A percentile compares a stretch with the other conserved stretches of the same genome.
Evolutionary conservation across 1,140 invertebrate species (phyloP).

Genomic region (Zaprionus tsacasi): DNA sequence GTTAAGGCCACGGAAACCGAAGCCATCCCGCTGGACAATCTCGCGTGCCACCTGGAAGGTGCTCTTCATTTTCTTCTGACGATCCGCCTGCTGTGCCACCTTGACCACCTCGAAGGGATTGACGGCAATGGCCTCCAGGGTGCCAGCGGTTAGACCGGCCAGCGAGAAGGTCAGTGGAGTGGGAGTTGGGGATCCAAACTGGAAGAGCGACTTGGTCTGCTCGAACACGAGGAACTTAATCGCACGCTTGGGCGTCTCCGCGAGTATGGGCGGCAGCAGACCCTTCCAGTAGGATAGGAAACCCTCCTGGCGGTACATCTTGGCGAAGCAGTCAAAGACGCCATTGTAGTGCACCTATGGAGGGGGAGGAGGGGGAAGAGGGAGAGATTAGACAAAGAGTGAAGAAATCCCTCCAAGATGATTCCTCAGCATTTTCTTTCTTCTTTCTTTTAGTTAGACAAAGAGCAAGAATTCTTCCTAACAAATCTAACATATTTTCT

Average conservation of each 20-base stretch:
- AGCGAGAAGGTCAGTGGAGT: slow-evolving; percentile 93
- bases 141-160: slow-evolving; percentile 93
- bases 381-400: neutral
- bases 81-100: slow-evolving; percentile 92
- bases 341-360: slow-evolving; percentile 88
- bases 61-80: slow-evolving; percentile 87
- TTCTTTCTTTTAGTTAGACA: neutral
- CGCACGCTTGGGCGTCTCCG: slow-evolving; percentile 97
- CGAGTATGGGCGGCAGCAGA: slow-evolving; percentile 95
- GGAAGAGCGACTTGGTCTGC: slow-evolving; percentile 94
- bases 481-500: too few relatives aligned
- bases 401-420: neutral
- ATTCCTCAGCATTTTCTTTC: neutral
- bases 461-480: neutral
- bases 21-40: slow-evolving; percentile 90
- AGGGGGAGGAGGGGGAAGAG: neutral
- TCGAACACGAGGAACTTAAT: slow-evolving; percentile 97
- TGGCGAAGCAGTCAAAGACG: slow-evolving; percentile 93
- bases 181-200: slow-evolving; percentile 89
- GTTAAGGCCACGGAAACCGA: slow-evolving; percentile 92
- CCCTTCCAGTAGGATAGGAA: slow-evolving; percentile 94
- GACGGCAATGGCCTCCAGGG: slow-evolving; percentile 94
- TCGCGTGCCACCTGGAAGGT: slow-evolving; percentile 91
- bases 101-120: slow-evolving; percentile 98
- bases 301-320: slow-evolving; percentile 95